These are phyloP conservation scores for Lepidurus couesii DNA, from an alignment of 1,140 invertebrate species.

Conservation along the genomic window DNA sequence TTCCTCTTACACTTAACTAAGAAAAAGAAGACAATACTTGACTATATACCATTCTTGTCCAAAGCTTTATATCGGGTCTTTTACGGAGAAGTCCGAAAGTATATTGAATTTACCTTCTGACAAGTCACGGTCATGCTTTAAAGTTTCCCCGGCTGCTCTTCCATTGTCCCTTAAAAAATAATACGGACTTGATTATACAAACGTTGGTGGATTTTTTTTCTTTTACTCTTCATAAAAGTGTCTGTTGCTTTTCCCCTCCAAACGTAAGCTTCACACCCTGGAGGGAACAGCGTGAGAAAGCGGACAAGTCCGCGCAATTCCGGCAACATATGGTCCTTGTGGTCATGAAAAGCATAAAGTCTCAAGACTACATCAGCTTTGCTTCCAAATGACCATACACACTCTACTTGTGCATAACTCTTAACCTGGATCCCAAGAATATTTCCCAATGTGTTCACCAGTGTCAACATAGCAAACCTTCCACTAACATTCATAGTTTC, in stretches of 20 bases:
- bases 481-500: too few relatives aligned
- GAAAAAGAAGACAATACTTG: not conserved
- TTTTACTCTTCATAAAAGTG: not conserved
- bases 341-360: not conserved
- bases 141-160: too few relatives aligned
- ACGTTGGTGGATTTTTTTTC: not conserved
- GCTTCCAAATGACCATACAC: not conserved
- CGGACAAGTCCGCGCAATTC: not conserved
- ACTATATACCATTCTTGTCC: too few relatives aligned
- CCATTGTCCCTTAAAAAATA: too few relatives aligned
- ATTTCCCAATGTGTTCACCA: too few relatives aligned
- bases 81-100: too few relatives aligned
- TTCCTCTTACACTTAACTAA: not conserved
- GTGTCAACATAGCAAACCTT: too few relatives aligned
- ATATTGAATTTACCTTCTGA: too few relatives aligned
- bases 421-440: not conserved
- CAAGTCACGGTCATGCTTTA: too few relatives aligned
- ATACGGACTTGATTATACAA: too few relatives aligned
- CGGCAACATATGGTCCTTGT: conserved; percentile 14
- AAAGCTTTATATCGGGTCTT: too few relatives aligned
- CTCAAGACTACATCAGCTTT: not conserved
- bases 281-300: not conserved
- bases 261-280: not conserved
- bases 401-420: not conserved
- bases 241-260: not conserved